Base-by-base conservation (phyloP, 1,140 invertebrate genomes). In the Megathymus violae region DNA sequence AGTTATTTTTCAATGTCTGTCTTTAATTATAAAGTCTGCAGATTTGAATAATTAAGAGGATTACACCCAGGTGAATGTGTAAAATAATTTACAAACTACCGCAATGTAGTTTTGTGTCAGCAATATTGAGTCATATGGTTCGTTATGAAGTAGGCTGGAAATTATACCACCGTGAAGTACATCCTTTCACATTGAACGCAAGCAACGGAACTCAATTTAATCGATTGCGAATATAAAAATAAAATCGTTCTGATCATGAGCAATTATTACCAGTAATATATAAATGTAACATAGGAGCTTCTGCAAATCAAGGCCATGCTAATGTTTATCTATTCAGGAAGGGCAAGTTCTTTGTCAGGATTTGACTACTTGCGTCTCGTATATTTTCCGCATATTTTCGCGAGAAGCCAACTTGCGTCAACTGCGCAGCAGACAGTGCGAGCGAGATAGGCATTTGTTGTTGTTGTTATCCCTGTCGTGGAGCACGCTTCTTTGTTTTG, bases 401-500 rank as follows among this genome's bases (percentile, higher is more conserved):
- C 77, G 61, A 78, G 70, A 72, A 76, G 71, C 68, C 64, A 73
- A 77, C 74, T 62, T 80, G 79, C 78, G 74, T 83, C 76, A 87
- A 82, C 79, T 86, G 76, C 87, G 85, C 80, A 81, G 78, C 77
- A 85, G 82, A 82, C 81, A 38, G 80, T 67, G 76, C 65, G 80
- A 88, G 69, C 59, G 82, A 73, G 83, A 86, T 3, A 46, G 59
- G n/a, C 50, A 62, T 82, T 90, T 90, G 85, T 90, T 90, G 71
- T 90, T 90, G 64, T 84, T 82, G 76, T 66, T 15, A 0, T 80
- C 81, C 75, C 78, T 31, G 50, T 89, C 78, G 10, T 71, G 44
- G 78, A 80, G 77, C 85, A 89, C 77, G 85, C 86, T 89, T 85
- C 88, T 90, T 90, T 90, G 88, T 90, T 90, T 83, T 85, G 82